These are phyloP conservation scores for Epinephelus cyanopodus DNA, from an alignment of 2,113 vertebrate genomes.

Conservation along the genomic window DNA sequence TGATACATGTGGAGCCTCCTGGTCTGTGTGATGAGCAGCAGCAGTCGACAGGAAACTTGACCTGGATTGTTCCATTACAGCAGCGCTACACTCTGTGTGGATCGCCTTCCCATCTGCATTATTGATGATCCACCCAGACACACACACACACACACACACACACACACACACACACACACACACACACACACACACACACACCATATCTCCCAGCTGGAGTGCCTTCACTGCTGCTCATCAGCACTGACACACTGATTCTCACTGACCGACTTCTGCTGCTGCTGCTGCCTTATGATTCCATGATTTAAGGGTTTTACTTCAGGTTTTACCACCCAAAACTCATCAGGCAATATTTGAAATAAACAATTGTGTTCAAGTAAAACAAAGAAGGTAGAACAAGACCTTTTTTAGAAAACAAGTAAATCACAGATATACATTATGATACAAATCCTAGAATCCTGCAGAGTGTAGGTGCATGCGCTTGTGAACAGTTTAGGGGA, in stretches of 20 bases:
- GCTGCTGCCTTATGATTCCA: neutral
- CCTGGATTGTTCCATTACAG: constrained; percentile 81
- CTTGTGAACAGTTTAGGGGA: neutral
- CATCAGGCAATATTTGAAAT: neutral
- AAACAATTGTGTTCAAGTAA: neutral
- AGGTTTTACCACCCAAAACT: neutral
- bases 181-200: constrained; percentile 30
- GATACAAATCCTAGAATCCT: neutral
- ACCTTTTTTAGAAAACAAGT: neutral
- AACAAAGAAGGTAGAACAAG: neutral
- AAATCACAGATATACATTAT: neutral
- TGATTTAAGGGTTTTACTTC: constrained; percentile 1
- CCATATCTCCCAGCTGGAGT: constrained; percentile 21
- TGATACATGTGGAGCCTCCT: constrained; percentile 25
- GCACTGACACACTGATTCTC: constrained; percentile 28
- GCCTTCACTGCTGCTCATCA: constrained; percentile 26
- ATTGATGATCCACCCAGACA: constrained; percentile 67
- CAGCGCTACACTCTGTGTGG: constrained; percentile 61
- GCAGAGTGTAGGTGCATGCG: neutral
- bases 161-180: constrained; percentile 29
- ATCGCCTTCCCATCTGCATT: constrained; percentile 76
- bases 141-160: constrained; percentile 32
- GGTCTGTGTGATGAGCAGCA: constrained; percentile 38
- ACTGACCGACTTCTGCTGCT: constrained; percentile 30
- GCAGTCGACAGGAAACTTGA: constrained; percentile 70